These are phyloP conservation scores for Leucophenga maculata DNA, from an alignment of 2,888 invertebrate species.

Conservation along the genomic window DNA sequence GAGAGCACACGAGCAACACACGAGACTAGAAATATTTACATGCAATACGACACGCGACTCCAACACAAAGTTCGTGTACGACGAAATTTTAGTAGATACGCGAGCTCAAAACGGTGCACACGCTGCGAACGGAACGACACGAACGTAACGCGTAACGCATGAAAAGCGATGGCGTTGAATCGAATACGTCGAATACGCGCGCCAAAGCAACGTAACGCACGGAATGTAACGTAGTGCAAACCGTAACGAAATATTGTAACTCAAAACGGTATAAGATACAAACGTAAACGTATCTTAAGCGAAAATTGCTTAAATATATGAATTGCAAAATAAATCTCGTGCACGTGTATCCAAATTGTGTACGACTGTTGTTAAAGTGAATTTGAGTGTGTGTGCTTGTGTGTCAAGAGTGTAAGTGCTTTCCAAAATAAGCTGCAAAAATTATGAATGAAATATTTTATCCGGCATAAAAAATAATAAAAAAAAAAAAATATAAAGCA, in stretches of 20 bases:
- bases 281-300: too few species aligned
- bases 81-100: slow-evolving; percentile 57
- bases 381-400: background rate
- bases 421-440: background rate
- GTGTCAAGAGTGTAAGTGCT: too few species aligned
- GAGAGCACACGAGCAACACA: background rate
- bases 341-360: background rate
- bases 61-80: slow-evolving; percentile 19
- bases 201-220: too few species aligned
- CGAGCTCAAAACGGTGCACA: slow-evolving; percentile 67
- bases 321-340: background rate
- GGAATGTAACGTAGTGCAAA: too few species aligned
- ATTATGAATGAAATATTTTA: slow-evolving; percentile 3
- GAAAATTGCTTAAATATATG: background rate
- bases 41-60: background rate
- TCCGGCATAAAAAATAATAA: background rate
- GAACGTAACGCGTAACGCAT: background rate
- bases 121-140: slow-evolving; percentile 57
- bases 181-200: too few species aligned
- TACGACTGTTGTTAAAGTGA: too few species aligned
- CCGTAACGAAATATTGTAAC: too few species aligned
- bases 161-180: too few species aligned
- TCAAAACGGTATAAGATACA: too few species aligned
- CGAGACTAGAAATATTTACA: too few species aligned
- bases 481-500: too few species aligned